Evolutionary conservation across 2,113 vertebrate species (phyloP).

Genomic region (Laticauda colubrina): DNA sequence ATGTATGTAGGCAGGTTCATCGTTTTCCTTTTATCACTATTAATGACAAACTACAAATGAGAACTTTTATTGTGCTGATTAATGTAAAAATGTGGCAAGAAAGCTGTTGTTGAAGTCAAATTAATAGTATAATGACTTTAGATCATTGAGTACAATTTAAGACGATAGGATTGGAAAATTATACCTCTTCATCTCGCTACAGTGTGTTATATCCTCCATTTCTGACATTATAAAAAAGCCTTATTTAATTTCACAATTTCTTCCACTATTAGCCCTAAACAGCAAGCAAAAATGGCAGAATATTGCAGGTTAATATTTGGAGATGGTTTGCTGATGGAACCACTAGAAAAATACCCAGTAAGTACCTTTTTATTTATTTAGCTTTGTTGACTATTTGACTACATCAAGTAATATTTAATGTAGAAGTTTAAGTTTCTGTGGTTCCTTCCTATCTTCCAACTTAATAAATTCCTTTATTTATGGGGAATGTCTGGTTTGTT

Average conservation of each 20-base stretch:
- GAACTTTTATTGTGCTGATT: background rate
- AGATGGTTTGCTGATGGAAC: conserved; percentile 90
- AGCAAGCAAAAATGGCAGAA: conserved; percentile 99
- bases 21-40: background rate
- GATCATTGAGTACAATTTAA: conserved; percentile 23
- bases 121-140: conserved; percentile 5
- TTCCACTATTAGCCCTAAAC: conserved; percentile 81
- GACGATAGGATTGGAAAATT: conserved; percentile 12
- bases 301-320: conserved; percentile 98
- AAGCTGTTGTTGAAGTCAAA: background rate
- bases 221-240: background rate
- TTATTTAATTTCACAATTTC: conserved; percentile 39
- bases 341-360: conserved; percentile 94
- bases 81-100: background rate
- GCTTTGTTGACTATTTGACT: background rate
- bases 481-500: conserved; percentile 5
- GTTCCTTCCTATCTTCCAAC: background rate
- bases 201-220: conserved; percentile 24
- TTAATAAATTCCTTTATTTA: conserved; percentile 5
- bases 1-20: background rate
- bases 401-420: background rate
- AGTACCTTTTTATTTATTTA: conserved; percentile 52
- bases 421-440: background rate
- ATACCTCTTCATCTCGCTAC: background rate
- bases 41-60: background rate